A percentile compares a stretch with the other conserved stretches of the same genome.
Conservation (phyloP, 2,888 invertebrate genomes). For the Petrolisthes cinctipes region DNA sequence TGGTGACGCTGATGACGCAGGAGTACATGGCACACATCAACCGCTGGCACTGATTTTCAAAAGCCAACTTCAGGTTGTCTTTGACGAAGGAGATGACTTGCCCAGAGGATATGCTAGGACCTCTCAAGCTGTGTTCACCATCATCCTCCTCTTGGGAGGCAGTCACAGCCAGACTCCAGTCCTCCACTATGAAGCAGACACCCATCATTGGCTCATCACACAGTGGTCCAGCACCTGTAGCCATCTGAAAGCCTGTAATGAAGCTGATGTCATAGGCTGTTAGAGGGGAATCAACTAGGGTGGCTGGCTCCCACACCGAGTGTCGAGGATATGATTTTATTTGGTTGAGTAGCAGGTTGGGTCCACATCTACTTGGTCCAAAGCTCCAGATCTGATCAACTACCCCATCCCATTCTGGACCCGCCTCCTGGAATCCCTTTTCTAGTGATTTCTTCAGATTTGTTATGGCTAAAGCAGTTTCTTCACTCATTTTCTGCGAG, state of each 20-base stretch:
- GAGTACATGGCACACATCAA: constrained; percentile 95
- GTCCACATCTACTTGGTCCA: constrained; percentile 88
- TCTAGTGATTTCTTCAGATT: constrained; percentile 75
- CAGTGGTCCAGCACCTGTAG: constrained; percentile 88
- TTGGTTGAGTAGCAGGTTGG: constrained; percentile 89
- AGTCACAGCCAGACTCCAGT: constrained; percentile 77
- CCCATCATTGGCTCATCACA: constrained; percentile 98
- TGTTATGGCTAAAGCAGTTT: constrained; percentile 69
- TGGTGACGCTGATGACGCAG: constrained; percentile 82
- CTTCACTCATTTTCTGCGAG: constrained; percentile 66
- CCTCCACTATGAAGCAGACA: constrained; percentile 89
- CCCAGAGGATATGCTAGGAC: constrained; percentile 76
- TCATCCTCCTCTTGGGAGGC: constrained; percentile 38
- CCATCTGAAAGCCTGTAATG: constrained; percentile 88
- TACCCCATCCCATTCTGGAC: constrained; percentile 65
- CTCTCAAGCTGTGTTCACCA: background rate
- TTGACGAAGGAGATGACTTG: constrained; percentile 92
- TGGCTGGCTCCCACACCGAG: constrained; percentile 67
- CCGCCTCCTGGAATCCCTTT: constrained; percentile 72
- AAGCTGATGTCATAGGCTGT: constrained; percentile 71
- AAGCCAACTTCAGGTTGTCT: constrained; percentile 65
- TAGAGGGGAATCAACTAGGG: constrained; percentile 39
- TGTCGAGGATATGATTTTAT: constrained; percentile 77
- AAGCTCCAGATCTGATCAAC: constrained; percentile 88
- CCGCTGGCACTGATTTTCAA: constrained; percentile 86